Evolutionary conservation across 1,140 invertebrate species (phyloP).

Genomic region (Macrobrachium nipponense): DNA sequence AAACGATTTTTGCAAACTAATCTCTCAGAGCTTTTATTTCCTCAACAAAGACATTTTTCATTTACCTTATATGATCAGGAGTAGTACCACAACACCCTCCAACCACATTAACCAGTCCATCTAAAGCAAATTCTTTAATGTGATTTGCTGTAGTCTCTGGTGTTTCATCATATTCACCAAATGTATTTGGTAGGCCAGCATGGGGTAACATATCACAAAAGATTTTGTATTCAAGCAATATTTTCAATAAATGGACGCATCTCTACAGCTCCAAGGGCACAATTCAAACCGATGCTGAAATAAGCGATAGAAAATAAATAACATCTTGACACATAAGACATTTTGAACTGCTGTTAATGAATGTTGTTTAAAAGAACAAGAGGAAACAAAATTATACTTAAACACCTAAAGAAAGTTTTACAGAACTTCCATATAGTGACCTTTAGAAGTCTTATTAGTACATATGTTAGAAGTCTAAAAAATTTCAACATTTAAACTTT

Average conservation of each 20-base stretch:
- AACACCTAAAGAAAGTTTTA: no score
- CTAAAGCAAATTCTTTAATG: conserved; percentile 69
- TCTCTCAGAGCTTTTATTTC: background rate
- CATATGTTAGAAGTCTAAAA: no score
- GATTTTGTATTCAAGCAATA: conserved; percentile 72
- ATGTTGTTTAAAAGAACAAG: no score
- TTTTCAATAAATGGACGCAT: conserved; percentile 76
- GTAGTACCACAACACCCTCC: conserved; percentile 78
- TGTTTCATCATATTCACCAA: conserved; percentile 77
- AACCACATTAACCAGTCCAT: conserved; percentile 73
- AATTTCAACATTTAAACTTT: no score
- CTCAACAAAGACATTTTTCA: background rate
- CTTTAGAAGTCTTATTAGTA: no score
- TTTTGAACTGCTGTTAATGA: no score
- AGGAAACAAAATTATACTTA: no score
- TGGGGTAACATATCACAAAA: conserved; percentile 75
- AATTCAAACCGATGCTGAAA: conserved; percentile 74
- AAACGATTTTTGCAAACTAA: background rate
- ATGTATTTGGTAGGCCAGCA: conserved; percentile 76
- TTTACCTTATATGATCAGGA: conserved; percentile 73
- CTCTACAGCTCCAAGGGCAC: conserved; percentile 75
- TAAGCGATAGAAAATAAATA: conserved; percentile 51
- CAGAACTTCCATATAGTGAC: no score
- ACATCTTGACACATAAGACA: background rate
- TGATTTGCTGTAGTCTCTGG: conserved; percentile 72